Conservation (phyloP, 2,113 vertebrate species). For the Xiphophorus couchianus region DNA sequence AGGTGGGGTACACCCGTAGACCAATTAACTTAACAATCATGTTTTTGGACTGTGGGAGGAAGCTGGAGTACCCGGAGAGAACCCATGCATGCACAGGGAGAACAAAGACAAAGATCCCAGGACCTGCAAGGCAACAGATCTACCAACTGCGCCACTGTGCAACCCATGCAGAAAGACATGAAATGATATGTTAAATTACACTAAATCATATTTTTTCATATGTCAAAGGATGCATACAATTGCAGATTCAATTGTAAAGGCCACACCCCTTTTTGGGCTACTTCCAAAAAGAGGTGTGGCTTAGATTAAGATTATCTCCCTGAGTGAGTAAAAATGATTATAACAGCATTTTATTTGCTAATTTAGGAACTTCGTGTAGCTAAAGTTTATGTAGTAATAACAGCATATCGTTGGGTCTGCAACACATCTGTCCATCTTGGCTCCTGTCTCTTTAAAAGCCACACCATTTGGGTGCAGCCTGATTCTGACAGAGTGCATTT, state of each 20-base stretch:
- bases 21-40: too few relatives aligned
- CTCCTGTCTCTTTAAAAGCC: neutral
- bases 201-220: neutral
- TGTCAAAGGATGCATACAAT: neutral
- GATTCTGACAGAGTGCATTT: neutral
- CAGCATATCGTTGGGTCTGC: neutral
- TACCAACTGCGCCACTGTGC: too few relatives aligned
- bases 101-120: too few relatives aligned
- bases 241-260: neutral
- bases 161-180: neutral
- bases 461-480: neutral
- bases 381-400: neutral
- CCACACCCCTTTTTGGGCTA: neutral
- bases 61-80: too few relatives aligned
- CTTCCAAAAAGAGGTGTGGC: neutral
- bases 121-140: too few relatives aligned
- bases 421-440: neutral
- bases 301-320: neutral
- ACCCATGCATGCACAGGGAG: too few relatives aligned
- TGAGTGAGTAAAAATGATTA: neutral
- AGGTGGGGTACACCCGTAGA: too few relatives aligned
- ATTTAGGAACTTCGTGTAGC: neutral
- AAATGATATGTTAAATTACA: neutral
- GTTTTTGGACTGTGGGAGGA: too few relatives aligned
- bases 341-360: neutral